Percentiles rank a stretch among this genome's conserved stretches.
phyloP scores from a whole-genome alignment of 2,797 vertebrate species.

The Tympanoctomys barrerae region DNA sequence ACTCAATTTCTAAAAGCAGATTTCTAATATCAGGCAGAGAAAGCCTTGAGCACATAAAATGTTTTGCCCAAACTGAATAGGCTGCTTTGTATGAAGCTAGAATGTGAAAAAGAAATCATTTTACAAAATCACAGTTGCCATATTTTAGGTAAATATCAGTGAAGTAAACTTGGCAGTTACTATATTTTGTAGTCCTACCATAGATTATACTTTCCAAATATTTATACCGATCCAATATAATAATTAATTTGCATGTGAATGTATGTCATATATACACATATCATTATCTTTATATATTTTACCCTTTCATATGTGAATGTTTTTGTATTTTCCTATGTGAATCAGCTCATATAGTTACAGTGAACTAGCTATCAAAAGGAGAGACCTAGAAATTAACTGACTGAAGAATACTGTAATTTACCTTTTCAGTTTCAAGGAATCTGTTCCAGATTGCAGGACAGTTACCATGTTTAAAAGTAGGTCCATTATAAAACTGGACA shows the following conservation, averaged over 20 bases:
- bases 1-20: conserved; percentile 52
- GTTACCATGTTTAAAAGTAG: background rate
- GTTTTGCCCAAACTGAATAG: background rate
- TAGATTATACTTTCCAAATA: background rate
- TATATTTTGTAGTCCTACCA: conserved; percentile 13
- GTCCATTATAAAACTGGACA: conserved; percentile 51
- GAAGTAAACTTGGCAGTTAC: background rate
- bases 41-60: background rate
- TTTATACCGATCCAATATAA: conserved; percentile 30
- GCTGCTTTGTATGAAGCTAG: conserved; percentile 17
- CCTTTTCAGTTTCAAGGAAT: background rate
- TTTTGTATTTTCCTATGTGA: background rate
- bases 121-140: background rate
- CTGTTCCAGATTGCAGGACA: background rate
- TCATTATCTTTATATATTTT: background rate
- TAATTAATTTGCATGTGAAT: conserved; percentile 7
- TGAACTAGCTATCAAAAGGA: background rate
- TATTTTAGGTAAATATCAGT: conserved; percentile 29
- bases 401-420: conserved; percentile 12
- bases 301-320: background rate
- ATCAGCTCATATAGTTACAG: background rate
- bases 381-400: background rate
- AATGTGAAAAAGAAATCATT: background rate
- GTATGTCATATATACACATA: background rate
- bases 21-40: conserved; percentile 21